Evolutionary conservation across 2,888 invertebrate genomes (phyloP), one percentile per base, ranked within the genome.

Genomic region (Rhogogaster chlorosoma): DNA sequence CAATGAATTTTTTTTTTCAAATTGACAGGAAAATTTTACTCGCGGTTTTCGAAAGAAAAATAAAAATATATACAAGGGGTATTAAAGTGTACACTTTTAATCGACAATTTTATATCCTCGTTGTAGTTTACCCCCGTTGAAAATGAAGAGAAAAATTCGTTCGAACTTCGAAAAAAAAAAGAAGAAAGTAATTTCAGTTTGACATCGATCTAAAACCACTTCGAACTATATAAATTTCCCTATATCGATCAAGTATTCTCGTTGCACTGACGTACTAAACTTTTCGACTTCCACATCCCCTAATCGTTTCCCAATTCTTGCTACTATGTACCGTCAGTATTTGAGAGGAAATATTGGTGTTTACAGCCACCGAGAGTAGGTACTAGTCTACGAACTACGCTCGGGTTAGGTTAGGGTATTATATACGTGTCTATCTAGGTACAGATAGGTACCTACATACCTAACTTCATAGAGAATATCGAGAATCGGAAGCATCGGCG

Each of bases 401-500:
- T 67, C 38, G n/a, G 67, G 18, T 67, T 67, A 15, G 6, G 67
- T 32, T 70, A 70, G 12, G 49, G 22, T 49, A 10, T 32, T 57
- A 53, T 12, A 29, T 53, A 53, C 1, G 1, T 75, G 12, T 38
- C 5, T 73, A 32, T n/a, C 26, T 75, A 29, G 61, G 61, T 61
- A 77, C 38, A 22, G n/a, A n/a, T n/a, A n/a, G n/a, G n/a, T 45
- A 38, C 42, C 10, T 45, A 53, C 49, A 26, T 78, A 26, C 22
- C n/a, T 42, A 71, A 71, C 42, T 73, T 26, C n/a, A n/a, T 42
- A 22, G 22, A 42, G 73, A 26, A 77, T 38, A 29, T 36, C 26
- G 77, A 77, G 77, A 77, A 77, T 77, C 49, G 32, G 77, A 77
- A 77, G 53, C 53, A 77, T 77, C 77, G 77, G 32, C n/a, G 18